A percentile compares a stretch with the other conserved stretches of the same genome.
Evolutionary conservation across 2,888 invertebrate genomes (phyloP).

Genomic region (Cryptosula pallasiana): DNA sequence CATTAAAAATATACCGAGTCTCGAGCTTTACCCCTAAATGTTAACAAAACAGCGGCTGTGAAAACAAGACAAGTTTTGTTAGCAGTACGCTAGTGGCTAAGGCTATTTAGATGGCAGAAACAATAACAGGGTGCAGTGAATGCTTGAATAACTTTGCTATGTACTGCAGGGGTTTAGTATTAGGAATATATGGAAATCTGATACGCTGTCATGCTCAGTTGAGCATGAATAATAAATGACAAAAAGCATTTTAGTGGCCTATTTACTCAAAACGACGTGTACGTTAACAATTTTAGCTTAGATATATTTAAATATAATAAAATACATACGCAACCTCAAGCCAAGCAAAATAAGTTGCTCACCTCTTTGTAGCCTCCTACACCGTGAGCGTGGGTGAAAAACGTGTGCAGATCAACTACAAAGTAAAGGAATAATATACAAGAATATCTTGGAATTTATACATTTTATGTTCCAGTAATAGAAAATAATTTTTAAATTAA

Average conservation of each 20-base stretch:
- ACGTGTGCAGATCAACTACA: slow-evolving; percentile 71
- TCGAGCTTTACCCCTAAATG: too few relatives aligned
- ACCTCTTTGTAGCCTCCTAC: slow-evolving; percentile 76
- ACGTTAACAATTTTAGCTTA: background rate
- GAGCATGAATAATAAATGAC: slow-evolving; percentile 6
- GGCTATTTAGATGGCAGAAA: background rate
- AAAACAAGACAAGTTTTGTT: too few relatives aligned
- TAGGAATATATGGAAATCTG: background rate
- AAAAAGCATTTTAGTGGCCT: background rate
- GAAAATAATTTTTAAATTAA: too few relatives aligned
- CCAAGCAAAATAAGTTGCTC: background rate
- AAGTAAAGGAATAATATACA: too few relatives aligned
- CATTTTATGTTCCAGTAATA: too few relatives aligned
- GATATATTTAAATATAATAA: slow-evolving; percentile 45
- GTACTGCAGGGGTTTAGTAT: background rate
- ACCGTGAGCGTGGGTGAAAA: slow-evolving; percentile 67
- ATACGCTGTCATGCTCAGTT: background rate
- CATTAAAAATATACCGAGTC: too few relatives aligned
- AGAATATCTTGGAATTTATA: too few relatives aligned
- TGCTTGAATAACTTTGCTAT: background rate
- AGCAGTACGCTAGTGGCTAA: background rate
- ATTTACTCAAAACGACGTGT: background rate
- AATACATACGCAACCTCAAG: too few relatives aligned
- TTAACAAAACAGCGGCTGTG: too few relatives aligned
- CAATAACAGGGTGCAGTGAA: background rate